Percentiles rank a stretch among this genome's conserved stretches.
Evolutionary conservation across 2,113 vertebrate species (phyloP).

Genomic region (Raja brachyura): DNA sequence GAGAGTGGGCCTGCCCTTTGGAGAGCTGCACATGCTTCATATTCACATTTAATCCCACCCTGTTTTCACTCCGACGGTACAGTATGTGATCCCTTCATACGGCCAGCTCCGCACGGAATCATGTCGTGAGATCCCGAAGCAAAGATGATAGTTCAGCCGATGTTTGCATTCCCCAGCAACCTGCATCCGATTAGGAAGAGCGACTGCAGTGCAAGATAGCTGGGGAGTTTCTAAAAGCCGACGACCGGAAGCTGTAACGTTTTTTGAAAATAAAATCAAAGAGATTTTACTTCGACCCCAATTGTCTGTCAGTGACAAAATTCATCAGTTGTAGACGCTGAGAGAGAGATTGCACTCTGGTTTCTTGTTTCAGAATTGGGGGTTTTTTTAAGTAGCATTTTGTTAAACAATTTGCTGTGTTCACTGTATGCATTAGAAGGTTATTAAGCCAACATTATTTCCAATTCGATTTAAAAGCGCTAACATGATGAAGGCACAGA

Average conservation of each 20-base stretch:
- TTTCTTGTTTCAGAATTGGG: not conserved
- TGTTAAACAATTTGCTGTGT: not conserved
- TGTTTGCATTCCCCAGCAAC: constrained; percentile 50
- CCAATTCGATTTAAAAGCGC: not conserved
- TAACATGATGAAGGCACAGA: no score
- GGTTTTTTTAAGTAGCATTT: not conserved
- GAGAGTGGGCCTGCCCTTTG: constrained; percentile 49
- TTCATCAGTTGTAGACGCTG: not conserved
- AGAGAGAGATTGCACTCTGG: not conserved
- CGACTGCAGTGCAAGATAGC: constrained; percentile 50
- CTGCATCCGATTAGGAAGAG: constrained; percentile 49
- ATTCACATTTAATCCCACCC: constrained; percentile 57
- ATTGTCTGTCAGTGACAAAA: not conserved
- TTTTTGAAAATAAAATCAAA: constrained; percentile 54
- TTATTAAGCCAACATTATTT: not conserved
- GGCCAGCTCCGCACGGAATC: constrained; percentile 55
- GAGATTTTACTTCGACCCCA: constrained; percentile 41
- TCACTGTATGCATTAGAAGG: not conserved
- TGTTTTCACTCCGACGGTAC: constrained; percentile 49
- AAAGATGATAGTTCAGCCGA: constrained; percentile 50
- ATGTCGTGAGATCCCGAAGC: constrained; percentile 58
- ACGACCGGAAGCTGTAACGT: constrained; percentile 59
- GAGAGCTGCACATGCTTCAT: constrained; percentile 57
- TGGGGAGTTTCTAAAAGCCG: constrained; percentile 61
- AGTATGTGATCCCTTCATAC: constrained; percentile 53